Base-by-base conservation (phyloP, 2,888 invertebrate genomes). In the Idaea straminata region DNA sequence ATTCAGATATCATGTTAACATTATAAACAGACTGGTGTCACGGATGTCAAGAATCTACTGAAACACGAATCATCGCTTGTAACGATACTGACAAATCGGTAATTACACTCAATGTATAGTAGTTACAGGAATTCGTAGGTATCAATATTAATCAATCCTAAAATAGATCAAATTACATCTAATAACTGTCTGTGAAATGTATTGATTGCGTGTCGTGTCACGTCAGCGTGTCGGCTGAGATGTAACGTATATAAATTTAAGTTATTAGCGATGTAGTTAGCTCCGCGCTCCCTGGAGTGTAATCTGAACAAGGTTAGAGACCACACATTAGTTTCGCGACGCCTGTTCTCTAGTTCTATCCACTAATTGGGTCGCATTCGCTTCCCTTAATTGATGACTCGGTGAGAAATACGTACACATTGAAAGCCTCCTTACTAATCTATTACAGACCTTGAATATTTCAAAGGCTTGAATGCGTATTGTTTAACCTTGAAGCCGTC, bases 351-450 rank as follows among this genome's bases (percentile, higher is more conserved):
- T 47, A 47, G 70, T 67, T 70, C 68, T 70, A 80, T 79, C 80
- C 81, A 78, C 79, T 88, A 91, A 90, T 92, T 91, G 90, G 91
- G 90, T 91, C 89, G 83, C 87, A 85, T 78, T 81, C 73, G 68
- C 69, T 66, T 69, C 70, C 68, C 77, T 75, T 87, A 89, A 89
- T 89, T 89, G 88, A 88, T 85, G 83, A 79, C 78, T 80, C 81
- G 82, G 80, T 81, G 78, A 77, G 80, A 81, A 83, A 84, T 83
- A 74, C 74, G 69, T 73, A 72, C 77, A 76, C 77, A 77, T 81
- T 83, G 81, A 82, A 85, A 70, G 70, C 72, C 64, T 66, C 63
- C 69, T 60, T 60, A 61, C 65, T 62, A 69, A 69, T 69, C 69
- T 67, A 69, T 67, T 69, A 64, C 66, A 66, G 63, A 65, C 69